A percentile compares a stretch with the other conserved stretches of the same genome.
Conservation (phyloP, 2,888 invertebrate species). For the Serrognathus titanus region DNA sequence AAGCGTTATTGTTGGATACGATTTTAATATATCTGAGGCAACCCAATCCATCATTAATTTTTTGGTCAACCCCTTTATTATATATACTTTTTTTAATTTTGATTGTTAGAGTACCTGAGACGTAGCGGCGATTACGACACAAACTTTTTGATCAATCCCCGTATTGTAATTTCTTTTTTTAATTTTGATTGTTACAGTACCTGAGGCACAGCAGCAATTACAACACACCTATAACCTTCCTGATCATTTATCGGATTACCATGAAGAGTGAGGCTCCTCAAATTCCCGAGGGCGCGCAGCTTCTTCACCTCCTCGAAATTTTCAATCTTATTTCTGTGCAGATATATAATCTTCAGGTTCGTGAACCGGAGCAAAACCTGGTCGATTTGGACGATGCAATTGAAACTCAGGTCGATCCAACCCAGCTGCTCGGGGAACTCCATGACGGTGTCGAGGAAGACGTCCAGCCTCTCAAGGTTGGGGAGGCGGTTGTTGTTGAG, state of each 20-base stretch:
- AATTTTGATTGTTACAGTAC: slow-evolving; percentile 24
- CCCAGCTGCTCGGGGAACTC: slow-evolving; percentile 47
- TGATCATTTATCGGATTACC: slow-evolving; percentile 54
- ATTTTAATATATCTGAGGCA: too few relatives aligned
- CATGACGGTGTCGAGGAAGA: slow-evolving; percentile 42
- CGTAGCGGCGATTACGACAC: slow-evolving; percentile 44
- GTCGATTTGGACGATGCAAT: slow-evolving; percentile 47
- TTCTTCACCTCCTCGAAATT: slow-evolving; percentile 53
- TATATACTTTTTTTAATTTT: background rate
- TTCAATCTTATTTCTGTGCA: slow-evolving; percentile 59
- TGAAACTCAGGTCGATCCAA: slow-evolving; percentile 56
- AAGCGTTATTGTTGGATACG: too few relatives aligned
- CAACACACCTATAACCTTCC: slow-evolving; percentile 44
- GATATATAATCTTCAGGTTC: slow-evolving; percentile 57
- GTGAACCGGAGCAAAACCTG: slow-evolving; percentile 5
- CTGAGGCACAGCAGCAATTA: slow-evolving; percentile 48
- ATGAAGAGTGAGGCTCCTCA: slow-evolving; percentile 57
- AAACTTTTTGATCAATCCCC: background rate
- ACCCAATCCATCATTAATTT: too few relatives aligned
- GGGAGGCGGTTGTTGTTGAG: slow-evolving; percentile 51
- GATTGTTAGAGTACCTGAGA: slow-evolving; percentile 42
- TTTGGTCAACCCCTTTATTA: too few relatives aligned
- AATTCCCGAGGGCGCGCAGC: slow-evolving; percentile 45
- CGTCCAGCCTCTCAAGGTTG: slow-evolving; percentile 42
- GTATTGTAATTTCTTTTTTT: background rate